Evolutionary conservation across 2,797 vertebrate species (phyloP), one percentile per base, ranked within the genome.

Genomic region (Thripadectes ignobilis): DNA sequence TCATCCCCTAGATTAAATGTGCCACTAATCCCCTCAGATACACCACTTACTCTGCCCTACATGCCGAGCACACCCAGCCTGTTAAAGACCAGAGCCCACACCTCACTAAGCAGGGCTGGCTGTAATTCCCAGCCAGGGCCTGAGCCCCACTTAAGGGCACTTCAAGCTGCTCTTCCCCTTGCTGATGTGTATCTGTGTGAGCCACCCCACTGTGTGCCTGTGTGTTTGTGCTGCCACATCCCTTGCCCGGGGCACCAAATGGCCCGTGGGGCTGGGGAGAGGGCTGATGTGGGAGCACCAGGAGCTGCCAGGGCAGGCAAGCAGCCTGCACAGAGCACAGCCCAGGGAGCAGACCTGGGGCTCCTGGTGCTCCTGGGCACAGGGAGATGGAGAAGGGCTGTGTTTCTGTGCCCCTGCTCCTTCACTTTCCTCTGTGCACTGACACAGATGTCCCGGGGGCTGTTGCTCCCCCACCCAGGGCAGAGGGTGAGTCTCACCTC

Each of bases 11-110:
- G 92, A 96, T 96, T 94, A 94, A 95, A 95, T 92, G 88, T 92
- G 95, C 89, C 76, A 32, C 91, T 96, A 96, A 95, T 97, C 94
- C 95, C 88, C 88, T 82, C 72, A 91, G 91, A 79, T 73, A 51
- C 77, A 83, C 36, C 77, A 49, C 54, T 71, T 30, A 83, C 57
- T 84, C 79, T 87, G 84, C 93, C 97, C 95, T 93, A 71, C 69
- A 45, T 77, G 89, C 69, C 88, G 88, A 96, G 76, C 67, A 86
- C 30, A 68, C 49, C 38, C 79, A 68, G 55, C 54, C 92, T 92
- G 72, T 92, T 88, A 96, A 63, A 92, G 85, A 66, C 24, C 36
- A 46, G 46, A 48, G 46, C 46, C 80, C 0, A 4, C 69, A 57
- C 95, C 94, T 94, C 87, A 96, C 95, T 91, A 91, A 90, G 36